Evolutionary conservation across 1,140 invertebrate species (phyloP).

Genomic region (Nephotettix cincticeps): DNA sequence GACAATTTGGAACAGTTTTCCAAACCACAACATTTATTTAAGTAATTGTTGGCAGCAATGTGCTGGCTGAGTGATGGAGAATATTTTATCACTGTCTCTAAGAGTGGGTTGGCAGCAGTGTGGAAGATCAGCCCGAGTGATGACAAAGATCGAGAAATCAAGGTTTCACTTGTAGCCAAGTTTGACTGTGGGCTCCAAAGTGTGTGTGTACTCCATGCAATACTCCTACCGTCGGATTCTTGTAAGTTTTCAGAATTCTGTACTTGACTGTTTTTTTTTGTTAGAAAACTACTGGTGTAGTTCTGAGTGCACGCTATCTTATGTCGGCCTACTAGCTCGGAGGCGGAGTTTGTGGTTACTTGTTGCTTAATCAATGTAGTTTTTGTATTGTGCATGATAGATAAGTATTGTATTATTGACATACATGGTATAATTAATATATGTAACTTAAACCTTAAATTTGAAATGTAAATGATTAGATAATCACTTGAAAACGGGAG

Average conservation of each 20-base stretch:
- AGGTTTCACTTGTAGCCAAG: neutral
- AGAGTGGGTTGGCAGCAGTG: constrained; percentile 4
- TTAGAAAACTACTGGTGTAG: no score
- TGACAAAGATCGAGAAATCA: neutral
- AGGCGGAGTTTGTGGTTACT: no score
- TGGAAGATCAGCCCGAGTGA: neutral
- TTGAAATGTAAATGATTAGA: no score
- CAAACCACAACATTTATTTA: neutral
- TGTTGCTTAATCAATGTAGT: no score
- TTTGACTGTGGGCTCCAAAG: neutral
- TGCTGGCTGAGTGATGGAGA: neutral
- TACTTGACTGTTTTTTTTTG: neutral
- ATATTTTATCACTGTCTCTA: neutral
- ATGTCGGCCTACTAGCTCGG: no score
- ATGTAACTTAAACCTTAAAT: no score
- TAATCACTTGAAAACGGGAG: no score
- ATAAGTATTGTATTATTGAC: no score
- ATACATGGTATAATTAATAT: no score
- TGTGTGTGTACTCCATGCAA: neutral
- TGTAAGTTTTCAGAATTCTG: neutral
- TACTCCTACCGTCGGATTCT: neutral
- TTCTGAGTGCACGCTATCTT: no score
- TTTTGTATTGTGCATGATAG: no score
- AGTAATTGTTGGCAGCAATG: neutral
- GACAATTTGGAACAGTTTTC: no score